phyloP scores from a whole-genome alignment of 2,113 vertebrate genomes.

The Zosterops japonicus region DNA sequence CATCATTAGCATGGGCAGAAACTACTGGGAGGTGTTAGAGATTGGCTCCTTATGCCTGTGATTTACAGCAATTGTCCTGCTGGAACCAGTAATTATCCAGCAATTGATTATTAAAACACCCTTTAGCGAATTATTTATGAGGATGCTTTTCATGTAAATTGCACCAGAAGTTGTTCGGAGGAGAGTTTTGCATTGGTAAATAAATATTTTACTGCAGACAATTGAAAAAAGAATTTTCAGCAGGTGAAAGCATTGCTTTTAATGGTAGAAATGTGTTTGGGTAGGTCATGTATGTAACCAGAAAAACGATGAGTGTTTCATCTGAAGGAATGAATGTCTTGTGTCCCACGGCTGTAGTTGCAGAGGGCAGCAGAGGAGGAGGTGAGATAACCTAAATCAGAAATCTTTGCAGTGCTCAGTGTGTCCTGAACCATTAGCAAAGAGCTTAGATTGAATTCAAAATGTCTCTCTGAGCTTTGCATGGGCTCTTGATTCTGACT shows the following conservation, averaged over 20 bases:
- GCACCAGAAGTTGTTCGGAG: background rate
- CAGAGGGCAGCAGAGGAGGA: background rate
- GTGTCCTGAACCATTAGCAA: background rate
- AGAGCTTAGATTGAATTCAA: background rate
- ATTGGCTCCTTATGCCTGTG: background rate
- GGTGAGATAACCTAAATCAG: background rate
- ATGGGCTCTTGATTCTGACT: background rate
- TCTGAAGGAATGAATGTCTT: background rate
- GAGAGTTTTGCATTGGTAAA: background rate
- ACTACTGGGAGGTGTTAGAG: background rate
- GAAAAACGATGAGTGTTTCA: rapidly evolving
- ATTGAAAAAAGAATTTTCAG: background rate
- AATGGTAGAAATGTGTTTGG: background rate
- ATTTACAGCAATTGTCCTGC: conserved; percentile 37
- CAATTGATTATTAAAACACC: conserved; percentile 29
- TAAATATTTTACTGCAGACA: background rate
- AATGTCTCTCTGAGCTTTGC: background rate
- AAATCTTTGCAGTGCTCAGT: background rate
- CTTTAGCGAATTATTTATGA: conserved; percentile 34
- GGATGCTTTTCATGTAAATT: background rate
- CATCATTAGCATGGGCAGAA: conserved; percentile 19
- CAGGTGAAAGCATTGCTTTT: background rate
- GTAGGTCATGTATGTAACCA: background rate
- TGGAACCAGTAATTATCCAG: conserved; percentile 40
- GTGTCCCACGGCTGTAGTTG: rapidly evolving